Evolutionary conservation across 2,888 invertebrate genomes (phyloP).

Genomic region (Blera fallax): DNA sequence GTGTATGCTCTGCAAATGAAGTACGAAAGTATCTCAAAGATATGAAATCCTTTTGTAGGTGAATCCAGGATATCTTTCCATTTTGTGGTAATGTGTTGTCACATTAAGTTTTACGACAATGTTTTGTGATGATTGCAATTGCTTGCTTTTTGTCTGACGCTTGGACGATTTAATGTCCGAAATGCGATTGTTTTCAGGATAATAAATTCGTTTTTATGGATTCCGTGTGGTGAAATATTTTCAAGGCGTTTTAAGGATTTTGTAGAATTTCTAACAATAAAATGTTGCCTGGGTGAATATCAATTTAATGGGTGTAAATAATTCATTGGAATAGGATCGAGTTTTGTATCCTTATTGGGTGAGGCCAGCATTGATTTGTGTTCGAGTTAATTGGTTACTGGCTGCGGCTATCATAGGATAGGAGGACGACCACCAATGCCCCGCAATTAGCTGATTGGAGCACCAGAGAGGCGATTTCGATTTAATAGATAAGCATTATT

Average conservation of each 20-base stretch:
- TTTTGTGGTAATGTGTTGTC: slow-evolving; percentile 37
- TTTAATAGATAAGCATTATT: slow-evolving; percentile 1
- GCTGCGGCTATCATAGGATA: neutral
- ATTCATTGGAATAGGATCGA: slow-evolving; percentile 40
- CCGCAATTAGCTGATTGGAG: slow-evolving; percentile 29
- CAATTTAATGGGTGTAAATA: slow-evolving; percentile 50
- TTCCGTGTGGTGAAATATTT: slow-evolving; percentile 36
- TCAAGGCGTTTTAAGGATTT: slow-evolving; percentile 27
- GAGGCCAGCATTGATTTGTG: slow-evolving; percentile 39
- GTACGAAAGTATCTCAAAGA: slow-evolving; percentile 18
- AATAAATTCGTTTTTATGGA: slow-evolving; percentile 63
- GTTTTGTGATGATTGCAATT: slow-evolving; percentile 69
- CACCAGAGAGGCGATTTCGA: neutral
- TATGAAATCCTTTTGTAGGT: slow-evolving; percentile 1
- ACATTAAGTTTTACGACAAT: slow-evolving; percentile 62
- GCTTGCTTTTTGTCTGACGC: slow-evolving; percentile 38
- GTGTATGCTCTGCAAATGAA: neutral
- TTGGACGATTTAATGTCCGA: slow-evolving; percentile 23
- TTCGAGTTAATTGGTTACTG: slow-evolving; percentile 33
- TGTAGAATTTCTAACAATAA: neutral
- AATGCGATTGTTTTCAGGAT: slow-evolving; percentile 49
- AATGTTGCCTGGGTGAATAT: neutral
- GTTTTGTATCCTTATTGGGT: slow-evolving; percentile 1
- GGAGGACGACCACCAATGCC: neutral
- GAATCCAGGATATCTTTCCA: slow-evolving; percentile 27